Conservation (phyloP, 2,888 invertebrate species). For the Zaprionus lineosus region DNA sequence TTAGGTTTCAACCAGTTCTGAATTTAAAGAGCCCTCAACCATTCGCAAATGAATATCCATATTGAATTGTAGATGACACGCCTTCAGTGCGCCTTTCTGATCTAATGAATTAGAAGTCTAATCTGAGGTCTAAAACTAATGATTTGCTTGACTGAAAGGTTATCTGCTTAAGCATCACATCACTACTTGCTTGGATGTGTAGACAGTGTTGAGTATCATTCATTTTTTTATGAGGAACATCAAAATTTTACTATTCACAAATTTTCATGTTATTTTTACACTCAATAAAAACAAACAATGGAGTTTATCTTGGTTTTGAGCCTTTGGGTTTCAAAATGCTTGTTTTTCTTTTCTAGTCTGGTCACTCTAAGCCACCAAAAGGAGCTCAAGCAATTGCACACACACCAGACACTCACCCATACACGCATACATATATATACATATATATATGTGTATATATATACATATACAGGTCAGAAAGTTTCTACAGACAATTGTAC, state of each 20-base stretch:
- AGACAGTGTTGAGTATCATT: too few species aligned
- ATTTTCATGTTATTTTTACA: neutral
- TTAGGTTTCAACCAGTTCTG: constrained; percentile 25
- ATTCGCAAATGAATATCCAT: constrained; percentile 11
- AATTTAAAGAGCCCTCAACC: constrained; percentile 1
- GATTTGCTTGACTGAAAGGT: too few species aligned
- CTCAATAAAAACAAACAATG: neutral
- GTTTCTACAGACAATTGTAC: constrained; percentile 31
- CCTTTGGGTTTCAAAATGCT: neutral
- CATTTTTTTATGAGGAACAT: too few species aligned
- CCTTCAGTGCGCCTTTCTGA: too few species aligned
- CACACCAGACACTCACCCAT: neutral
- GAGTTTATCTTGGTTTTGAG: neutral
- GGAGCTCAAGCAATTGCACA: constrained; percentile 33
- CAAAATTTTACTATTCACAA: neutral
- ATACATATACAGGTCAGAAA: constrained; percentile 29
- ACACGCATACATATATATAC: constrained; percentile 8
- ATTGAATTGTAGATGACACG: too few species aligned
- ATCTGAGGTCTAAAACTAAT: too few species aligned
- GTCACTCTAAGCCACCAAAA: constrained; percentile 35
- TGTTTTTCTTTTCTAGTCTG: constrained; percentile 25
- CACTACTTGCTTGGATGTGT: too few species aligned
- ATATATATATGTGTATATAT: too few species aligned
- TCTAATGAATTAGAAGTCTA: too few species aligned
- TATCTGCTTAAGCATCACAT: too few species aligned